Percentiles rank a stretch among this genome's conserved stretches.
Evolutionary conservation across 1,140 invertebrate genomes (phyloP).

Genomic region (Pogonomyrmex barbatus): DNA sequence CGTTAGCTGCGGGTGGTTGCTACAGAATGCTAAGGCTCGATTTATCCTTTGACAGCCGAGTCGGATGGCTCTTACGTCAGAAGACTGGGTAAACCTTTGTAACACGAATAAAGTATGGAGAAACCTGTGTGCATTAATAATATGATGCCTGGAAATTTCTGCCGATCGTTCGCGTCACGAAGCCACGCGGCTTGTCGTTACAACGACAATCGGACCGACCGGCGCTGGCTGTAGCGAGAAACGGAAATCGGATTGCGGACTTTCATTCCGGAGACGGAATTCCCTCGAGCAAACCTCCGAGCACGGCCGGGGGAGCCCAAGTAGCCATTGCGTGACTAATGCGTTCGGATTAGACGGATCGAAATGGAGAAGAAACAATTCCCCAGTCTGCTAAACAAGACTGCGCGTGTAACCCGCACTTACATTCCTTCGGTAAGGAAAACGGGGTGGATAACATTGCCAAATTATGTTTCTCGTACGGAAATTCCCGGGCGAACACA

Average conservation of each 20-base stretch:
- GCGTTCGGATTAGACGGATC: slow-evolving; percentile 52
- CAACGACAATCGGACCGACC: not conserved
- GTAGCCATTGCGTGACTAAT: slow-evolving; percentile 58
- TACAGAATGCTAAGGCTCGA: slow-evolving; percentile 55
- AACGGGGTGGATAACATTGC: slow-evolving; percentile 37
- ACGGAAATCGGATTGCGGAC: slow-evolving; percentile 52
- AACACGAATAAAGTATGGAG: slow-evolving; percentile 38
- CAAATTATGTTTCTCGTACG: slow-evolving; percentile 53
- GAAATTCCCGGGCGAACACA: not conserved
- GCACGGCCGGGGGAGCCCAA: not conserved
- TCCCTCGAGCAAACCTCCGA: slow-evolving; percentile 35
- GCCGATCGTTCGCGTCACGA: slow-evolving; percentile 1
- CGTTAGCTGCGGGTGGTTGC: slow-evolving; percentile 43
- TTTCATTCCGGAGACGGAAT: slow-evolving; percentile 40
- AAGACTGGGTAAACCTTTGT: slow-evolving; percentile 21
- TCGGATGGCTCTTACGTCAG: slow-evolving; percentile 4
- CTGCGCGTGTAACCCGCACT: not conserved
- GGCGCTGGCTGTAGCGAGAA: not conserved
- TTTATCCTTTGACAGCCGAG: slow-evolving; percentile 58
- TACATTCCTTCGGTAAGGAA: not conserved
- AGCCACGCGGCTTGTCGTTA: not conserved
- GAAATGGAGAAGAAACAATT: slow-evolving; percentile 54
- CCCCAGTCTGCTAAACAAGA: slow-evolving; percentile 29
- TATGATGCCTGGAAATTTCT: slow-evolving; percentile 44
- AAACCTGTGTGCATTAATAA: slow-evolving; percentile 2